Evolutionary conservation across 2,113 vertebrate species (phyloP).

Genomic region (Anseranas semipalmata): DNA sequence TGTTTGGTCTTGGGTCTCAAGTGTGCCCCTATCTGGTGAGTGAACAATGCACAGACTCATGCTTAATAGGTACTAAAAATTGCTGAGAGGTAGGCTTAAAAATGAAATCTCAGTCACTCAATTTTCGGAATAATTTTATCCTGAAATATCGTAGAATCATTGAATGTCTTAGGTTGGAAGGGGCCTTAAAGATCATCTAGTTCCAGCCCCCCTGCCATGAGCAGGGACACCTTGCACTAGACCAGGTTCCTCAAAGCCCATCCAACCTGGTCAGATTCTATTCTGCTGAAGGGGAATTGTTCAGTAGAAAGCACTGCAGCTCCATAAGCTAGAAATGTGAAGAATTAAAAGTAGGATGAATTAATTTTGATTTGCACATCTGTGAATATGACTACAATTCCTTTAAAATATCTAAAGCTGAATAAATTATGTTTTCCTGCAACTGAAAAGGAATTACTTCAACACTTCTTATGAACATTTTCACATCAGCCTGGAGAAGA

Average conservation of each 20-base stretch:
- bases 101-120: background rate
- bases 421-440: background rate
- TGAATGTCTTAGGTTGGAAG: no score
- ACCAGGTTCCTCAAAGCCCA: no score
- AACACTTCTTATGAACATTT: background rate
- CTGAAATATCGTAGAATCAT: no score
- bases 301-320: background rate
- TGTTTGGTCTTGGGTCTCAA: conserved; percentile 93
- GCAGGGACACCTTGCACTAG: no score
- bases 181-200: no score
- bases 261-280: no score
- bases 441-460: background rate
- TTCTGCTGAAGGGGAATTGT: background rate
- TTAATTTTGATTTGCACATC: background rate
- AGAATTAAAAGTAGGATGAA: background rate
- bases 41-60: background rate
- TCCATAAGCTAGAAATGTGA: background rate
- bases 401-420: background rate
- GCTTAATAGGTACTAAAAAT: background rate
- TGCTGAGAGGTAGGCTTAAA: background rate
- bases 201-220: no score
- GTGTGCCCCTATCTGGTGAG: conserved; percentile 95
- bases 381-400: background rate
- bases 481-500: no score
- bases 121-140: background rate